Percentiles rank a stretch among this genome's conserved stretches.
Evolutionary conservation across 1,140 invertebrate genomes (phyloP).

Genomic region (Hylaeus anthracinus): DNA sequence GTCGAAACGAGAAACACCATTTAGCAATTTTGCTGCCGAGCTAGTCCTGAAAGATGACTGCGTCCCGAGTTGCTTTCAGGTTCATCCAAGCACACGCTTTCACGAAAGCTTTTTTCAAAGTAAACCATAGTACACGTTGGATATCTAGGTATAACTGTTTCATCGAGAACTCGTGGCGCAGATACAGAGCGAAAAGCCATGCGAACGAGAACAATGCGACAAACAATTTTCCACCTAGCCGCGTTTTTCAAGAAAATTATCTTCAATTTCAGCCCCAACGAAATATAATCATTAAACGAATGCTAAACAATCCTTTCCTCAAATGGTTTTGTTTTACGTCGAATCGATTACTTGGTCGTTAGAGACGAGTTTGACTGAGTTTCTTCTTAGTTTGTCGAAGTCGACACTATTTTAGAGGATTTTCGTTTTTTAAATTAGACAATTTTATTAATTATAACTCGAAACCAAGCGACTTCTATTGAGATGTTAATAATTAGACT

Average conservation of each 20-base stretch:
- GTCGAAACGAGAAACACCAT: conserved; percentile 44
- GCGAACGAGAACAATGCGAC: background rate
- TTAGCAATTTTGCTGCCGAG: conserved; percentile 55
- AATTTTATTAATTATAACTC: too few relatives aligned
- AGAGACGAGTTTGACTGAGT: too few relatives aligned
- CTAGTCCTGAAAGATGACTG: conserved; percentile 59
- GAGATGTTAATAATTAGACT: too few relatives aligned
- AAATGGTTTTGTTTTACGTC: too few relatives aligned
- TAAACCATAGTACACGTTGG: conserved; percentile 19
- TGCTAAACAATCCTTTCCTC: too few relatives aligned
- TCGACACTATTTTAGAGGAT: too few relatives aligned
- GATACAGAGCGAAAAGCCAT: background rate
- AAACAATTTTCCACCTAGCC: background rate
- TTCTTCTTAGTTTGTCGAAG: too few relatives aligned
- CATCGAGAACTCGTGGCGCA: background rate
- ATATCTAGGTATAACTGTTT: conserved; percentile 6
- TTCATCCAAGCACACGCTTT: conserved; percentile 56
- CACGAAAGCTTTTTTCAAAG: conserved; percentile 50
- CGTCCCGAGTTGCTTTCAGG: conserved; percentile 36
- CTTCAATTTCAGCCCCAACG: background rate
- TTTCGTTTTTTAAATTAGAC: too few relatives aligned
- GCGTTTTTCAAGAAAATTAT: background rate
- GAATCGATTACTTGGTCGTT: too few relatives aligned
- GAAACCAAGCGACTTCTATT: too few relatives aligned
- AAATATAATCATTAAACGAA: too few relatives aligned